phyloP scores from a whole-genome alignment of 2,888 invertebrate genomes.

The Celastrina argiolus region DNA sequence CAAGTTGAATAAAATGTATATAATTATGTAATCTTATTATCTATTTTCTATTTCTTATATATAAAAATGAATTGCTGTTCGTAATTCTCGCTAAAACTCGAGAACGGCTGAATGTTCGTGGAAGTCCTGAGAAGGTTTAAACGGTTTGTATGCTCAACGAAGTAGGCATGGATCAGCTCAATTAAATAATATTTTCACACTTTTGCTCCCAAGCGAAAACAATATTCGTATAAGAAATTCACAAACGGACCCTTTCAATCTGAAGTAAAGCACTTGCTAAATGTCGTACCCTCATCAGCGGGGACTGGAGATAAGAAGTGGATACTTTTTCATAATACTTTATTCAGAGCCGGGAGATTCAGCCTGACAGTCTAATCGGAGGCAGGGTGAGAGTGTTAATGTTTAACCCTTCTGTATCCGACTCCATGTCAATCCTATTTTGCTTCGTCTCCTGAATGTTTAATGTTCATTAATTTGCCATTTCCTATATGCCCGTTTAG shows the following conservation, averaged over 20 bases:
- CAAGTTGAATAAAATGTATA: neutral
- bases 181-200: neutral
- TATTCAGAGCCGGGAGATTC: constrained; percentile 69
- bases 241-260: constrained; percentile 29
- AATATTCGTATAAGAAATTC: constrained; percentile 19
- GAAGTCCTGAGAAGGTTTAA: too few species aligned
- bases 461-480: constrained; percentile 73
- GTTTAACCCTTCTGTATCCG: constrained; percentile 70
- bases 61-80: too few species aligned
- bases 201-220: constrained; percentile 12
- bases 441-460: constrained; percentile 57
- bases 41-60: too few species aligned
- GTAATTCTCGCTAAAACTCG: too few species aligned
- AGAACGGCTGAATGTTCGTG: too few species aligned
- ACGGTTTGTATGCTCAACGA: too few species aligned
- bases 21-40: too few species aligned
- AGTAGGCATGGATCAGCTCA: too few species aligned
- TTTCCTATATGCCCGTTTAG: constrained; percentile 46
- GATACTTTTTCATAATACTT: constrained; percentile 74
- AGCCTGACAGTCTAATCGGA: constrained; percentile 72
- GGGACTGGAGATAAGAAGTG: constrained; percentile 62
- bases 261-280: constrained; percentile 38
- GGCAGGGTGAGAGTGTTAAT: constrained; percentile 69
- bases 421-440: constrained; percentile 62
- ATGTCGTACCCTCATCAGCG: constrained; percentile 67